Percentiles rank a stretch among this genome's conserved stretches.
These are phyloP conservation scores for Electrophaes corylata DNA, from an alignment of 2,888 invertebrate species.

Conservation along the genomic window DNA sequence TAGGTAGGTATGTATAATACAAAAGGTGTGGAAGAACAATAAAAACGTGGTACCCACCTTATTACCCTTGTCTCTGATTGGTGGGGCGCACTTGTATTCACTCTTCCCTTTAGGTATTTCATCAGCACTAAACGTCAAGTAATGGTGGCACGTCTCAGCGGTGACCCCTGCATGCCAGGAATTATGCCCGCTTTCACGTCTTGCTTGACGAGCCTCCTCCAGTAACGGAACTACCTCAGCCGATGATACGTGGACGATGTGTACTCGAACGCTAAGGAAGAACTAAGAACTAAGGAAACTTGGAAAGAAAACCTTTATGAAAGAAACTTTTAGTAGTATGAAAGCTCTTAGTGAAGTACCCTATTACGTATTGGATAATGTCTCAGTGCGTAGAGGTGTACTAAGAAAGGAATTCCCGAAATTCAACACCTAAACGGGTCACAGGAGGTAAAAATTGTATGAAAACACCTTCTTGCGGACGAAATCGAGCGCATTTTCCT, in stretches of 20 bases:
- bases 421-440: too few relatives aligned
- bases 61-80: conserved; percentile 86
- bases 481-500: too few relatives aligned
- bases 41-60: conserved; percentile 61
- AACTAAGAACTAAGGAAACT: neutral
- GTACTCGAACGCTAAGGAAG: conserved; percentile 83
- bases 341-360: too few relatives aligned
- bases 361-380: too few relatives aligned
- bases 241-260: conserved; percentile 88
- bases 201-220: conserved; percentile 71
- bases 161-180: conserved; percentile 84
- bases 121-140: conserved; percentile 86
- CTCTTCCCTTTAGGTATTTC: conserved; percentile 86
- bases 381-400: too few relatives aligned
- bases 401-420: too few relatives aligned
- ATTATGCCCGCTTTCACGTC: conserved; percentile 76
- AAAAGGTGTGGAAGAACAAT: neutral
- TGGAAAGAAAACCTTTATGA: neutral
- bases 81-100: conserved; percentile 90
- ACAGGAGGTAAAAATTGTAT: too few relatives aligned
- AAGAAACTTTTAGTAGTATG: too few relatives aligned
- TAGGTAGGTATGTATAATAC: too few relatives aligned
- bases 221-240: conserved; percentile 85
- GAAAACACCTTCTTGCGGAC: too few relatives aligned
- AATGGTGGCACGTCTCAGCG: conserved; percentile 90